Conservation (phyloP, 2,797 vertebrate species). For the Phrynocephalus guinanensis region DNA sequence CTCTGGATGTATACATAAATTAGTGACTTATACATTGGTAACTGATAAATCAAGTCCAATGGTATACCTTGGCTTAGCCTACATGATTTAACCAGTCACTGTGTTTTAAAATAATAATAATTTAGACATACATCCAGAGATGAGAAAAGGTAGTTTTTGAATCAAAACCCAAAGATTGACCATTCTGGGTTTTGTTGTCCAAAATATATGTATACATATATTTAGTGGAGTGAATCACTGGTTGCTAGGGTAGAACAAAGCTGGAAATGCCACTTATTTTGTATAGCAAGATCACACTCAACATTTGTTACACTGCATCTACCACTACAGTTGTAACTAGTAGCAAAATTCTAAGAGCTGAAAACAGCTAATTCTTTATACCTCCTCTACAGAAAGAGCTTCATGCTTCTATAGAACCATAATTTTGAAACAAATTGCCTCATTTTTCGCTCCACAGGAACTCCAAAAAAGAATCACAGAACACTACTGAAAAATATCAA, state of each 20-base stretch:
- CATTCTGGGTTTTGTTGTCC: too few species aligned
- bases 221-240: background rate
- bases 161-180: too few species aligned
- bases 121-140: too few species aligned
- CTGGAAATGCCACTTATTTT: background rate
- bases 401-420: background rate
- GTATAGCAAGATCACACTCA: background rate
- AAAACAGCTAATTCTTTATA: background rate
- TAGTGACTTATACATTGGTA: too few species aligned
- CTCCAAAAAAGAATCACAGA: background rate
- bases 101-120: too few species aligned
- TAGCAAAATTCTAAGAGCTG: conserved; percentile 6
- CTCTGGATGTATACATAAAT: too few species aligned
- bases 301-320: background rate
- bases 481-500: background rate
- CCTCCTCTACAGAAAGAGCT: background rate
- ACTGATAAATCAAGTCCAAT: too few species aligned
- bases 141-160: too few species aligned
- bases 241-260: background rate
- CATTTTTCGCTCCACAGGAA: background rate
- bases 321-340: background rate
- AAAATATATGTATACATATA: background rate
- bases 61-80: too few species aligned
- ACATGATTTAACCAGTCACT: too few species aligned
- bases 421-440: background rate